Evolutionary conservation across 2,888 invertebrate genomes (phyloP).

Genomic region (Coecobrya sp.): DNA sequence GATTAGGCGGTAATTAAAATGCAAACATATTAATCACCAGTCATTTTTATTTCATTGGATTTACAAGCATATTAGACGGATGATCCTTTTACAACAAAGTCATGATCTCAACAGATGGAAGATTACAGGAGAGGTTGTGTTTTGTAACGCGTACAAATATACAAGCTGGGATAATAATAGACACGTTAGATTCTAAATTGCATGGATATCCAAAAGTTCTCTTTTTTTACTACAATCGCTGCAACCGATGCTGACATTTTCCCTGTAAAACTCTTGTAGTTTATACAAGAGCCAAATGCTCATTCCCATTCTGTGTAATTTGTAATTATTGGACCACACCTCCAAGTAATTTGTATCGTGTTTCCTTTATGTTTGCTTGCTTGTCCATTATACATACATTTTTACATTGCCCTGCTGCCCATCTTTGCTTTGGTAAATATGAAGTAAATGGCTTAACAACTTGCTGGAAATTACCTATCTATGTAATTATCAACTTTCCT

Average conservation of each 20-base stretch:
- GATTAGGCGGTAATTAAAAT: constrained; percentile 85
- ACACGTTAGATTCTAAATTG: constrained; percentile 58
- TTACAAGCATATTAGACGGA: constrained; percentile 13
- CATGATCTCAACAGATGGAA: constrained; percentile 71
- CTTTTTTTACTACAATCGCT: constrained; percentile 11
- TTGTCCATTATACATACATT: neutral
- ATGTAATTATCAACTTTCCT: constrained; percentile 72
- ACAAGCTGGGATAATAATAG: constrained; percentile 58
- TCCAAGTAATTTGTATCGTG: constrained; percentile 76
- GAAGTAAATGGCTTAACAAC: constrained; percentile 73
- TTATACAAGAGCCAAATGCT: constrained; percentile 49
- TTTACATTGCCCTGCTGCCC: neutral
- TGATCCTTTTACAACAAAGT: constrained; percentile 36
- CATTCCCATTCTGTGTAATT: constrained; percentile 74
- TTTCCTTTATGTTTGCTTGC: constrained; percentile 19
- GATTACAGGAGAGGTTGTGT: constrained; percentile 46
- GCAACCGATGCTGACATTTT: constrained; percentile 4
- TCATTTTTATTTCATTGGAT: constrained; percentile 61
- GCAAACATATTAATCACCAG: constrained; percentile 85
- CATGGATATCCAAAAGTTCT: constrained; percentile 38
- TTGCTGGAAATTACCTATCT: constrained; percentile 67
- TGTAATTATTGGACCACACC: constrained; percentile 80
- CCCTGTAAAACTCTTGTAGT: constrained; percentile 33
- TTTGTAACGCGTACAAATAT: neutral
- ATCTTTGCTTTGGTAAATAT: constrained; percentile 8